Evolutionary conservation across 2,888 invertebrate genomes (phyloP).

Genomic region (Himalopsyche kuldschensis): DNA sequence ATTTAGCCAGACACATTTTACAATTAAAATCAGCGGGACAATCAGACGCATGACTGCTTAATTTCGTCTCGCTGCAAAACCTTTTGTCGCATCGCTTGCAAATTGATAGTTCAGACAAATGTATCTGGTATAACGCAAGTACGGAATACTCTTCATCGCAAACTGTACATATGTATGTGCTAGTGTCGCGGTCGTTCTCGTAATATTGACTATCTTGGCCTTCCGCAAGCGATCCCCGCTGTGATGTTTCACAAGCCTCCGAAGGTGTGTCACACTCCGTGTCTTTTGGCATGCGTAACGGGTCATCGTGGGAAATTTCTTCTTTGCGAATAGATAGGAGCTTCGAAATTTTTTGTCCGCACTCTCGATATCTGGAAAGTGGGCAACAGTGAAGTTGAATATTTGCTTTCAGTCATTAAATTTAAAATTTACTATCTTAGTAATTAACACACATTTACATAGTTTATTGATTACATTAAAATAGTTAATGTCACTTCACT

Average conservation of each 20-base stretch:
- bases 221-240: not conserved
- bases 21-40: conserved; percentile 1
- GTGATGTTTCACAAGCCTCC: not conserved
- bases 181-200: no score
- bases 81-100: conserved; percentile 13
- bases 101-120: not conserved
- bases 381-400: conserved; percentile 29
- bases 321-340: not conserved
- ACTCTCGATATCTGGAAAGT: conserved; percentile 30
- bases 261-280: not conserved
- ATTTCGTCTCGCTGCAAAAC: conserved; percentile 6
- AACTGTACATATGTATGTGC: not conserved
- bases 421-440: no score
- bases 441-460: no score
- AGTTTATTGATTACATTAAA: no score
- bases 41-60: not conserved
- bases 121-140: not conserved
- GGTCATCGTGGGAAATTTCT: not conserved
- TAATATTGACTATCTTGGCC: no score
- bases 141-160: not conserved
- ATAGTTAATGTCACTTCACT: no score
- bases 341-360: not conserved
- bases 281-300: not conserved
- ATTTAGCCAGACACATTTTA: conserved; percentile 2
- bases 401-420: not conserved